A percentile compares a stretch with the other conserved stretches of the same genome.
Conservation (phyloP, 1,140 invertebrate species). For the Mactra quadrangularis region DNA sequence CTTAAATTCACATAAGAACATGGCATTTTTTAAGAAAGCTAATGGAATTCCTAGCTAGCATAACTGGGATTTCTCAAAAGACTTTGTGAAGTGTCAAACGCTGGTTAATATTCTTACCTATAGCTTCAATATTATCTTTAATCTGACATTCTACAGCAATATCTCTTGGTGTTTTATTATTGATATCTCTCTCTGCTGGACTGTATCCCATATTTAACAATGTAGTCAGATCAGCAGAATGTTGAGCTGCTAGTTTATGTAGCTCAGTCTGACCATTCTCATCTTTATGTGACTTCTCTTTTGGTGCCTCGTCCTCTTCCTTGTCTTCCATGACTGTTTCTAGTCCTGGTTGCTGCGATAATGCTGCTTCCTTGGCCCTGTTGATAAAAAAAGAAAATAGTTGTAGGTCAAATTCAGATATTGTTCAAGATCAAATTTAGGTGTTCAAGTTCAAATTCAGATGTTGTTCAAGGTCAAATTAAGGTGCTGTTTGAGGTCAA, state of each 20-base stretch:
- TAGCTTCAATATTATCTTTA: constrained; percentile 91
- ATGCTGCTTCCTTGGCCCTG: constrained; percentile 72
- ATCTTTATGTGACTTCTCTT: constrained; percentile 69
- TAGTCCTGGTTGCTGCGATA: constrained; percentile 71
- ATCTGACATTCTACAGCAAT: constrained; percentile 91
- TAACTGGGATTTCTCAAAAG: too few species aligned
- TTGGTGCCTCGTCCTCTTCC: constrained; percentile 68
- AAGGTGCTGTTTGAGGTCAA: too few species aligned
- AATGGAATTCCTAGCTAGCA: too few species aligned
- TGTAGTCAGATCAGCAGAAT: constrained; percentile 68
- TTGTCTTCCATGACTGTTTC: constrained; percentile 73
- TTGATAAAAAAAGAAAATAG: too few species aligned
- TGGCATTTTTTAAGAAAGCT: too few species aligned
- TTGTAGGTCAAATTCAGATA: too few species aligned
- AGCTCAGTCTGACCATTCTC: constrained; percentile 74
- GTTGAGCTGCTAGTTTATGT: constrained; percentile 71
- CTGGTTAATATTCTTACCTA: too few species aligned
- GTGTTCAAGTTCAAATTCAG: too few species aligned
- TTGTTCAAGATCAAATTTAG: too few species aligned
- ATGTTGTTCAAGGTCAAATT: too few species aligned
- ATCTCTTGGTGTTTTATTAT: constrained; percentile 93
- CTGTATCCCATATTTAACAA: constrained; percentile 91
- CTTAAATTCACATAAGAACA: too few species aligned
- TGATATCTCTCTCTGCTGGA: constrained; percentile 89
- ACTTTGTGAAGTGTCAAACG: too few species aligned